Evolutionary conservation across 2,113 vertebrate species (phyloP), one percentile per base, ranked within the genome.

Genomic region (Hemichromis elongatus): DNA sequence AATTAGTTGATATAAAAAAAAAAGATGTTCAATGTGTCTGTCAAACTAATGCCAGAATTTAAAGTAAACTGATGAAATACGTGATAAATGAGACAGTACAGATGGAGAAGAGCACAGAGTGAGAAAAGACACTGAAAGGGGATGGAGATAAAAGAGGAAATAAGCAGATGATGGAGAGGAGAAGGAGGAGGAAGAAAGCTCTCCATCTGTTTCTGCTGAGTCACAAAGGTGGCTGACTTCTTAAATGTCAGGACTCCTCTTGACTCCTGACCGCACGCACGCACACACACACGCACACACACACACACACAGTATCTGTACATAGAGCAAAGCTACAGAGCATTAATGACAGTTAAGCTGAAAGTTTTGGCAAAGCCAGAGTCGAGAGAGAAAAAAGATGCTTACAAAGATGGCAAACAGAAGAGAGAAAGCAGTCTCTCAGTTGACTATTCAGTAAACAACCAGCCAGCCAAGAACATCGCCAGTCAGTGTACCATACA

Each of bases 171-270:
- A 61, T 13, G 26, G 21, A 73, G 47, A 77, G 8, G 19, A 40
- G 7, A 26, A 55, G 52, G 26, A 50, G 45, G 52, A 52, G 33
- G 79, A 40, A 6, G 28, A 45, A 35, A 75, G 40, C 53, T 77
- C 30, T 85, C 80, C 50, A 35, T 86, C 81, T 66, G 66, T 55
- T 85, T 87, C 33, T 93, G 86, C 90, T 91, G 88, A 92, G 75
- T 92, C 92, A 91, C 88, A 54, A 63, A 88, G 57, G 83, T 30
- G 79, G 26, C 47, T 26, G 55, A 83, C 70, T 89, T 83, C 83
- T 37, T 52, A 84, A 90, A 88, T 86, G 90, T 77, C 82, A 90
- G 70, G 82, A 81, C 80, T 86, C 40, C 26, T 90, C 81, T 26
- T 47, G 77, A 79, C 81, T 88, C 37, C 80, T 80, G 79, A 82